phyloP scores from a whole-genome alignment of 2,888 invertebrate genomes.

The Parochlus steinenii region DNA sequence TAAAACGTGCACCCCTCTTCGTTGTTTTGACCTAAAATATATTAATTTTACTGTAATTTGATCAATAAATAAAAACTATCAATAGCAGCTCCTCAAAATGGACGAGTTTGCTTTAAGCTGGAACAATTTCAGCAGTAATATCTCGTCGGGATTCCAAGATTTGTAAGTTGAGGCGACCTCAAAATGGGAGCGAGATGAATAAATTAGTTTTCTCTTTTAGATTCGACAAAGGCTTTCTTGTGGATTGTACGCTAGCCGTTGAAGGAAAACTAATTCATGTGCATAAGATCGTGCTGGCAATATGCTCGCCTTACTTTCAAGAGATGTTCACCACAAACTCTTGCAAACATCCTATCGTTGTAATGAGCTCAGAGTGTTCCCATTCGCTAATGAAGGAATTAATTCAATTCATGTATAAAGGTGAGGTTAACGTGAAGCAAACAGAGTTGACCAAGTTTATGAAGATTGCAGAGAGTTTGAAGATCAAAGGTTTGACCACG shows the following conservation, averaged over 20 bases:
- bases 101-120: constrained; percentile 32
- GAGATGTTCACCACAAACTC: constrained; percentile 32
- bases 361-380: constrained; percentile 48
- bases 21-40: too few relatives aligned
- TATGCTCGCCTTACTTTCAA: constrained; percentile 35
- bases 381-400: constrained; percentile 37
- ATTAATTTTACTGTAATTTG: too few relatives aligned
- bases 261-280: constrained; percentile 34
- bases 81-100: too few relatives aligned
- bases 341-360: constrained; percentile 31
- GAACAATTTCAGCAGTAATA: constrained; percentile 32
- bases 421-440: constrained; percentile 36
- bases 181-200: constrained; percentile 29
- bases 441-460: constrained; percentile 31
- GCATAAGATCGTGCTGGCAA: constrained; percentile 34
- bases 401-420: constrained; percentile 42
- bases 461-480: constrained; percentile 32
- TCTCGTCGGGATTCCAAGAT: constrained; percentile 29
- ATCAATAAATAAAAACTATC: too few relatives aligned
- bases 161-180: constrained; percentile 31
- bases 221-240: too few relatives aligned
- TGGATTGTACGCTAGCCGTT: too few relatives aligned
- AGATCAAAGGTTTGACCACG: constrained; percentile 32
- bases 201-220: too few relatives aligned
- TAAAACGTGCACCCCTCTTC: too few relatives aligned